Conservation (phyloP, 2,797 vertebrate species). For the Serranus cabrilla region DNA sequence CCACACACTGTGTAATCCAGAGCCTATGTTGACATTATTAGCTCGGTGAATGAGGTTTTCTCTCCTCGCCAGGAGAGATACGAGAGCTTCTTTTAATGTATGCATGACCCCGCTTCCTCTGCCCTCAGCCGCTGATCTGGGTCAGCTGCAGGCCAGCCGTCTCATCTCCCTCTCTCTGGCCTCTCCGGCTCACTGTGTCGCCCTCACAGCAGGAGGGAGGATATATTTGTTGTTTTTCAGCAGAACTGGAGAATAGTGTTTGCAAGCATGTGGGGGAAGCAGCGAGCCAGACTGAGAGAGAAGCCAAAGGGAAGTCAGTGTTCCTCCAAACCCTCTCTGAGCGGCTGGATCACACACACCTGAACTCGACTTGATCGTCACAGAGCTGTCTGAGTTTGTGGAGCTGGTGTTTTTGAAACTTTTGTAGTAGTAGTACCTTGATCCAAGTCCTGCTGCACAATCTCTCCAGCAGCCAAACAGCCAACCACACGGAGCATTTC, state of each 20-base stretch:
- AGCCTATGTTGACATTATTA: conserved; percentile 35
- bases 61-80: conserved; percentile 20
- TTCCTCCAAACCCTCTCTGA: no score
- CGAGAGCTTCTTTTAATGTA: conserved; percentile 45
- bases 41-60: conserved; percentile 27
- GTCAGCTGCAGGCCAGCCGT: conserved; percentile 46
- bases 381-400: no score
- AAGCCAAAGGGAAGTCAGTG: no score
- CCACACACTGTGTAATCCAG: conserved; percentile 7
- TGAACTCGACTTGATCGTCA: no score
- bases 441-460: no score
- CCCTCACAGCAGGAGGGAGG: conserved; percentile 10
- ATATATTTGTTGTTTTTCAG: conserved; percentile 20
- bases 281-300: no score
- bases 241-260: neutral
- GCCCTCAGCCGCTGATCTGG: conserved; percentile 48
- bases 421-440: no score
- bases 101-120: conserved; percentile 39
- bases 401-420: no score
- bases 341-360: no score
- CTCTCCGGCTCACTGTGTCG: conserved; percentile 35
- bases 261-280: neutral
- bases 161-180: conserved; percentile 13
- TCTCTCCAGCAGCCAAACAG: no score
- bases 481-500: no score